phyloP scores from a whole-genome alignment of 2,888 invertebrate genomes.

The Apamea monoglypha region DNA sequence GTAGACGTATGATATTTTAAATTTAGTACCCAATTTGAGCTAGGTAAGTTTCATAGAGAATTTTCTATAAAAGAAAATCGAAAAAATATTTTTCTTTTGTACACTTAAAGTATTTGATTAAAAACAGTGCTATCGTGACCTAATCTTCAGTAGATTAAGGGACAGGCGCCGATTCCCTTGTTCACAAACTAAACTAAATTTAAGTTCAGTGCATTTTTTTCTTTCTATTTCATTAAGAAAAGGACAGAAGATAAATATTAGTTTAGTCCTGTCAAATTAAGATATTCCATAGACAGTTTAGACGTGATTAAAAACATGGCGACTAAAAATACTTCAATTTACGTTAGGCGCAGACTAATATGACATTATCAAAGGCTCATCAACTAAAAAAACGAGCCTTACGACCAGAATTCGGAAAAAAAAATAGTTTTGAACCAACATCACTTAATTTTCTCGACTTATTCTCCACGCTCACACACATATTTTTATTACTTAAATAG shows the following conservation, averaged over 20 bases:
- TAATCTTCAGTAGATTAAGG: constrained; percentile 2
- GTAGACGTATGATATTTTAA: constrained; percentile 28
- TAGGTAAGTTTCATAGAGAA: constrained; percentile 4
- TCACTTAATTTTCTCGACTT: too few relatives aligned
- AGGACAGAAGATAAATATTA: too few relatives aligned
- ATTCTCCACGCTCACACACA: too few relatives aligned
- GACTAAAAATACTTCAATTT: too few relatives aligned
- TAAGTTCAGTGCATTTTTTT: too few relatives aligned
- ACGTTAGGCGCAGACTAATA: too few relatives aligned
- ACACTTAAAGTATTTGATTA: not conserved
- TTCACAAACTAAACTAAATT: too few relatives aligned
- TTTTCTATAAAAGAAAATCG: not conserved
- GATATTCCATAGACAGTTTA: too few relatives aligned
- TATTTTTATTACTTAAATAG: not conserved
- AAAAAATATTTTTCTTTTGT: constrained; percentile 14
- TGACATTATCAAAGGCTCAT: constrained; percentile 6
- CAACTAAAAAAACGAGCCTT: not conserved
- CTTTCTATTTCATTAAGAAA: too few relatives aligned
- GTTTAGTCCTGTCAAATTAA: too few relatives aligned
- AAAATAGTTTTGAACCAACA: not conserved
- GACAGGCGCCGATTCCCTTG: too few relatives aligned
- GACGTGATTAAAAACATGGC: too few relatives aligned
- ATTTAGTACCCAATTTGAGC: not conserved
- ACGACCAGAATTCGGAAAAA: not conserved
- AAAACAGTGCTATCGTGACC: not conserved